Evolutionary conservation across 2,888 invertebrate genomes (phyloP), one percentile per base, ranked within the genome.

Genomic region (Sinohyriopsis cumingii): DNA sequence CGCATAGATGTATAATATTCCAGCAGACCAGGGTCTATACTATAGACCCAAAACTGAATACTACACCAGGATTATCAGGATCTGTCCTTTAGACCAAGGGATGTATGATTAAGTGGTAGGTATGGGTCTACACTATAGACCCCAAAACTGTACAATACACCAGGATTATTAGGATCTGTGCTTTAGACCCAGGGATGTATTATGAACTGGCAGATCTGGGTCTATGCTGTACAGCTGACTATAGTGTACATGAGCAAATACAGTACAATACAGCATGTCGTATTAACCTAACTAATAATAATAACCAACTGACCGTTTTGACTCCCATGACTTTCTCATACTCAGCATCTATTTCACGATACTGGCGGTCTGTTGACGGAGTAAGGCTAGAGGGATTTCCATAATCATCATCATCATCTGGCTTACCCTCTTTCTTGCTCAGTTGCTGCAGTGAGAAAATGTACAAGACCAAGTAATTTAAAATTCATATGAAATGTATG

Each of bases 301-400:
- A 64, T 57, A 55, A 76, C 72, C 77, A 72, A 73, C 64, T 65
- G 5, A 68, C 65, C 45, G 55, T 56, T 33, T 64, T 68, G 18
- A 72, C 68, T 33, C 71, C 71, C 92, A 96, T 96, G 94, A 97
- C 96, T 93, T 96, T 94, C 54, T 87, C 81, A 90, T 97, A 96
- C 92, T 97, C 97, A 91, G 97, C 97, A 91, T 97, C 96, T 87
- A 98, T 97, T 92, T 96, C 96, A 87, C 95, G 95, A 93, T 96
- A 97, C 91, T 96, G 96, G 91, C 96, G 96, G 92, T 97, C 97
- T 87, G 97, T 96, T 86, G 96, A 93, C 68, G 97, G 97, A 71
- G 97, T 97, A 88, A 98, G 92, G 88, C 95, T 95, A 91, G 95
- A 97, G n/a, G 81, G 78, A 89, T 96, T 96, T 69, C 85, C 86